Evolutionary conservation across 2,888 invertebrate species (phyloP), one percentile per base, ranked within the genome.

Genomic region (Hirudinaria manillensis): DNA sequence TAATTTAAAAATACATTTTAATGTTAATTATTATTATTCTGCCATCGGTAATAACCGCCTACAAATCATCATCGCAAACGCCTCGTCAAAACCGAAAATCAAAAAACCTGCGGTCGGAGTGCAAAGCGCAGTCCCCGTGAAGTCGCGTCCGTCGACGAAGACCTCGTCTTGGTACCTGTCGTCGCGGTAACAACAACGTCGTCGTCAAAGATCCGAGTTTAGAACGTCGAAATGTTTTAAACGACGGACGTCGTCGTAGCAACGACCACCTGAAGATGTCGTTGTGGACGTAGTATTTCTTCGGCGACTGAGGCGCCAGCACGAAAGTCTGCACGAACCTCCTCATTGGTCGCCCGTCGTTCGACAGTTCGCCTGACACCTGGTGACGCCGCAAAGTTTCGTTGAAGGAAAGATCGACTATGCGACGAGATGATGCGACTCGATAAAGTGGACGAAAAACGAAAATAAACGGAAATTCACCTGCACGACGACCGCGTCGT

Each of bases 311-410:
- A 77, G 94, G 84, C 78, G 93, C 96, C 85, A 98, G 87, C 76
- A 98, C 96, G 88, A 98, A 94, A 0, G 97, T 97, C 88, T 98
- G 97, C 84, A 96, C 94, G 87, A 98, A 98, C 76, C 96, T 91
- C 36, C 97, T 90, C 95, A 96, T 95, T 74, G 95, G 95, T 84
- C 94, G 92, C 21, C 95, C 95, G 83, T 93, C 93, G 87, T 96
- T 97, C 76, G 94, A 94, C 81, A 98, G 88, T 87, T 98, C 97
- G 75, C 97, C 97, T 79, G 94, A 94, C 80, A 98, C 97, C 89
- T 96, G 95, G 79, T 96, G 45, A 16, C 27, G 34, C 13, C 13
- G 16, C 19, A n/a, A 70, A 53, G 21, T 95, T 79, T 96, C 32
- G 21, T 16, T 53, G 53, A 53, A 53, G 21, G 21, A 53, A 53